phyloP scores from a whole-genome alignment of 2,888 invertebrate species.

The Teinopalpus imperialis region DNA sequence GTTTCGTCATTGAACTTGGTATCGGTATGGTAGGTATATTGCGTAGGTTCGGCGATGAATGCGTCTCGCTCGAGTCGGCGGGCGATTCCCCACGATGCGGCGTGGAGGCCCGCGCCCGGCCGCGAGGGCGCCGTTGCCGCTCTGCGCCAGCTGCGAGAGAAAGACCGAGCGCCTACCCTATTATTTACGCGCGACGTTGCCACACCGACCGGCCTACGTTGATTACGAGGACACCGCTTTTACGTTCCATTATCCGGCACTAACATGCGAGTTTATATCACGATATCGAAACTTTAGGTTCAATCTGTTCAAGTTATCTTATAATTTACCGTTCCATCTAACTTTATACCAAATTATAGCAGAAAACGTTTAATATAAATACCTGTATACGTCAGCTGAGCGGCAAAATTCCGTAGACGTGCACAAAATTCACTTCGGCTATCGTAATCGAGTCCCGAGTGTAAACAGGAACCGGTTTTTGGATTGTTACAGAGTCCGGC shows the following conservation, averaged over 20 bases:
- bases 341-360: slow-evolving; percentile 8
- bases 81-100: slow-evolving; percentile 34
- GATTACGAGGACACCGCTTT: slow-evolving; percentile 82
- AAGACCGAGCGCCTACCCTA: slow-evolving; percentile 80
- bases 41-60: slow-evolving; percentile 50
- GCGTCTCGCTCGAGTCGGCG: slow-evolving; percentile 52
- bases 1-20: slow-evolving; percentile 52
- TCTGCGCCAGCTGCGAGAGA: slow-evolving; percentile 79
- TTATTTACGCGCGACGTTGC: slow-evolving; percentile 82
- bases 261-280: slow-evolving; percentile 50
- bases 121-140: slow-evolving; percentile 72
- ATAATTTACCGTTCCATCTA: slow-evolving; percentile 1
- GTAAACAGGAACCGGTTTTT: slow-evolving; percentile 35
- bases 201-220: slow-evolving; percentile 76
- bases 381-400: slow-evolving; percentile 22
- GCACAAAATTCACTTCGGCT: slow-evolving; percentile 30
- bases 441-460: slow-evolving; percentile 21
- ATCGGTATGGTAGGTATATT: slow-evolving; percentile 70
- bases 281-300: slow-evolving; percentile 33
- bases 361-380: slow-evolving; percentile 17
- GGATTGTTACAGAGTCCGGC: slow-evolving; percentile 50
- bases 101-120: slow-evolving; percentile 51
- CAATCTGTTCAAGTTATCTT: neutral
- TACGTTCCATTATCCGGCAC: slow-evolving; percentile 76
- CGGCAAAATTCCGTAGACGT: slow-evolving; percentile 32